Percentiles rank a stretch among this genome's conserved stretches.
These are phyloP conservation scores for Nannospalax galili DNA, from an alignment of 2,113 vertebrate genomes.

Conservation along the genomic window DNA sequence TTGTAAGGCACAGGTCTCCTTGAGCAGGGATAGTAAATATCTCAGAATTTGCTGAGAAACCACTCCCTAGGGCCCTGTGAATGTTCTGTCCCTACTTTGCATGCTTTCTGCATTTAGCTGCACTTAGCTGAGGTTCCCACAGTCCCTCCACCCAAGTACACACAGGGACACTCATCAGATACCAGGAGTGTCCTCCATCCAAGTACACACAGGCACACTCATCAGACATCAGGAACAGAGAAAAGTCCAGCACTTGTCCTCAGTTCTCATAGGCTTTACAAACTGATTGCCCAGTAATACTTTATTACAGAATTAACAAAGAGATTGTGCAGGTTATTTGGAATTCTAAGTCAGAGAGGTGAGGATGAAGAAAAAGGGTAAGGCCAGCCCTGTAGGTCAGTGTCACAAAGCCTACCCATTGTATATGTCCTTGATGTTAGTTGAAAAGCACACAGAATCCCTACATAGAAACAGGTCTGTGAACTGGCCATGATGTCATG, in stretches of 20 bases:
- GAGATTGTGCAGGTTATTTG: not conserved
- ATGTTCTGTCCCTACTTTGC: not conserved
- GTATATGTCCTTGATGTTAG: not conserved
- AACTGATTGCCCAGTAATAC: not conserved
- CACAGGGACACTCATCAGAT: not conserved
- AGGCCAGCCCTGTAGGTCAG: not conserved
- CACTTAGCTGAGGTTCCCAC: not conserved
- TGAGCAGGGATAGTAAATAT: too few relatives aligned
- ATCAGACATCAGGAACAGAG: too few relatives aligned
- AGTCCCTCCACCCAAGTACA: not conserved
- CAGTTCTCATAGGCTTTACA: not conserved
- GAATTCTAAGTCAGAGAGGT: not conserved
- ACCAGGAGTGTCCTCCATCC: too few relatives aligned
- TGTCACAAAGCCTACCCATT: too few relatives aligned
- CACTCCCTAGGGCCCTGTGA: fast-evolving
- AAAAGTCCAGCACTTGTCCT: not conserved
- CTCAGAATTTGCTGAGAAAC: not conserved
- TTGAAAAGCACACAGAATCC: not conserved
- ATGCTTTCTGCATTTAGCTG: not conserved
- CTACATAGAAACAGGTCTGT: not conserved
- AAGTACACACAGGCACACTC: too few relatives aligned
- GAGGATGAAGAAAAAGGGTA: not conserved
- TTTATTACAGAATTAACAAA: not conserved
- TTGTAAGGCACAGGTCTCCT: not conserved
- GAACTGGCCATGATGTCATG: too few relatives aligned